These are phyloP conservation scores for Cyprinodon variegatus DNA, from an alignment of 2,113 vertebrate species.

Conservation along the genomic window DNA sequence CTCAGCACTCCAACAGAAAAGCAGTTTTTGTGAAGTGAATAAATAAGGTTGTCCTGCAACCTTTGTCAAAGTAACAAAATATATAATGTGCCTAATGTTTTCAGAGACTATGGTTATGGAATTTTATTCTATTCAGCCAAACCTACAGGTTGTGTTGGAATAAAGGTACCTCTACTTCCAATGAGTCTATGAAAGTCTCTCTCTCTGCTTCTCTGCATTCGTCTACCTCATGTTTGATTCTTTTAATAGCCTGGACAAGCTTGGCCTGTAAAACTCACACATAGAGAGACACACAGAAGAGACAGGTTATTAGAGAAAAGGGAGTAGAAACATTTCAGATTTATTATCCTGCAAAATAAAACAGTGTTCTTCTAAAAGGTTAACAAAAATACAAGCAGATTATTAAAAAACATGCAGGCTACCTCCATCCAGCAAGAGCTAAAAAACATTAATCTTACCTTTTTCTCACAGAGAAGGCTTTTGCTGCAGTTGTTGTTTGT, in stretches of 20 bases:
- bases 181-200: slow-evolving; percentile 63
- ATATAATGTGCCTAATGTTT: neutral
- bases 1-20: too few relatives aligned
- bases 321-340: slow-evolving; percentile 1
- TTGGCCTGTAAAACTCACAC: slow-evolving; percentile 73
- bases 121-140: neutral
- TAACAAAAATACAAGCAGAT: neutral
- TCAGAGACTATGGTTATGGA: neutral
- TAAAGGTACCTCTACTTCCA: slow-evolving; percentile 73
- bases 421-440: slow-evolving; percentile 6
- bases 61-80: neutral
- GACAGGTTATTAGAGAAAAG: slow-evolving; percentile 8
- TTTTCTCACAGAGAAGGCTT: slow-evolving; percentile 68
- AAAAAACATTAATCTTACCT: slow-evolving; percentile 69
- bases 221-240: slow-evolving; percentile 79
- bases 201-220: slow-evolving; percentile 77
- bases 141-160: neutral
- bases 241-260: slow-evolving; percentile 80
- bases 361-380: neutral
- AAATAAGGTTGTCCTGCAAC: neutral
- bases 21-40: too few relatives aligned
- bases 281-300: slow-evolving; percentile 37
- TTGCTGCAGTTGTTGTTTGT: slow-evolving; percentile 74
- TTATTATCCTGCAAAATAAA: neutral
- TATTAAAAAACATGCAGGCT: neutral